Evolutionary conservation across 1,140 invertebrate species (phyloP).

Genomic region (Formica exsecta): DNA sequence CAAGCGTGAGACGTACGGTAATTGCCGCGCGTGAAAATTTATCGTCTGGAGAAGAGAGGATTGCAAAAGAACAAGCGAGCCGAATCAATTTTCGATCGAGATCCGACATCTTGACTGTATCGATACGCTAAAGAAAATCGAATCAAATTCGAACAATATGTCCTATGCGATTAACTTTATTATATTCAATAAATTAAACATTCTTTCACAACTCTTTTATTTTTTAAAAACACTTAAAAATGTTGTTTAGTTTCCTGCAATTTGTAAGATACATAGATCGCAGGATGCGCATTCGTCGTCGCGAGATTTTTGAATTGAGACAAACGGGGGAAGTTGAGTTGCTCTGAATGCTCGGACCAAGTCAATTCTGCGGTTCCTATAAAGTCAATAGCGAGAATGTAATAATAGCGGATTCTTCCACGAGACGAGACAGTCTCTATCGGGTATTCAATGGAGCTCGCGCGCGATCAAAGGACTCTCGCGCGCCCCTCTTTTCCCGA

Average conservation of each 20-base stretch:
- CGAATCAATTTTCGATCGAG: neutral
- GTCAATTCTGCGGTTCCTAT: slow-evolving; percentile 62
- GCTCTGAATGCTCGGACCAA: slow-evolving; percentile 37
- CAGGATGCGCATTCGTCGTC: neutral
- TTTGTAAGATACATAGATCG: neutral
- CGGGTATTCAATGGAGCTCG: slow-evolving; percentile 46
- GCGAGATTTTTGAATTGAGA: neutral
- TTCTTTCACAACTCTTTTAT: no score
- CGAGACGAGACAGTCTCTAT: slow-evolving; percentile 57
- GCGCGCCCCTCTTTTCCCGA: slow-evolving; percentile 71
- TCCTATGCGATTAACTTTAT: neutral
- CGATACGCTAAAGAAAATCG: neutral
- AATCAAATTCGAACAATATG: neutral
- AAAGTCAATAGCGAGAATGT: slow-evolving; percentile 68
- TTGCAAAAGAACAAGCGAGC: neutral
- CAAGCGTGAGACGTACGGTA: slow-evolving; percentile 79
- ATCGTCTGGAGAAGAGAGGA: slow-evolving; percentile 10
- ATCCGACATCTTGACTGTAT: neutral
- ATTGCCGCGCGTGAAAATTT: slow-evolving; percentile 72
- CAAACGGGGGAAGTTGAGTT: no score
- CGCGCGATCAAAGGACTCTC: slow-evolving; percentile 78
- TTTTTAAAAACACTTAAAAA: no score
- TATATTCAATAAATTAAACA: slow-evolving; percentile 2
- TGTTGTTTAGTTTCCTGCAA: neutral
- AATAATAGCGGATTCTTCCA: slow-evolving; percentile 62